These are phyloP conservation scores for Brotula barbata DNA, from an alignment of 2,797 vertebrate species.

Conservation along the genomic window DNA sequence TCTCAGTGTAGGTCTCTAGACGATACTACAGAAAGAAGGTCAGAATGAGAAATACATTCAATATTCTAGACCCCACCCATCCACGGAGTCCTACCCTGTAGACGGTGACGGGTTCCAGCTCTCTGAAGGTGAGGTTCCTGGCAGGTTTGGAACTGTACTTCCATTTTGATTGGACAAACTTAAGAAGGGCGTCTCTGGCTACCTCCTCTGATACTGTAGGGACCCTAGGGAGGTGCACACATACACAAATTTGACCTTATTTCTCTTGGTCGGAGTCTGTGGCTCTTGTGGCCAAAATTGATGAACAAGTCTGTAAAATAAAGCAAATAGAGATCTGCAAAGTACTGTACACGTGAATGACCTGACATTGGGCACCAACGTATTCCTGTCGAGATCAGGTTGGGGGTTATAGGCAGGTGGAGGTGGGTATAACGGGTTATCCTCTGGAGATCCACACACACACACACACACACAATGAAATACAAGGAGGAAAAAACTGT, in stretches of 20 bases:
- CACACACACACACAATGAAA: not conserved
- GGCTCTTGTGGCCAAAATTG: too few relatives aligned
- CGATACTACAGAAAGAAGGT: slow-evolving; percentile 76
- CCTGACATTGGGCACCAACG: slow-evolving; percentile 74
- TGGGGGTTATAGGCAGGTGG: slow-evolving; percentile 71
- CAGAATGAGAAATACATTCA: not conserved
- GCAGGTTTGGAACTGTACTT: slow-evolving; percentile 81
- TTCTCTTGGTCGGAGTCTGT: too few relatives aligned
- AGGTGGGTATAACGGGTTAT: slow-evolving; percentile 65
- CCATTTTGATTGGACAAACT: slow-evolving; percentile 82
- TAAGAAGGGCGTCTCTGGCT: slow-evolving; percentile 82
- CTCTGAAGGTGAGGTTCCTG: slow-evolving; percentile 77
- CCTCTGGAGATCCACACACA: slow-evolving; percentile 28
- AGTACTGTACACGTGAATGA: slow-evolving; percentile 29
- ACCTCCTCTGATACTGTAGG: slow-evolving; percentile 80
- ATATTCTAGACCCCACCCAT: not conserved
- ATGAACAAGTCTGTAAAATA: too few relatives aligned
- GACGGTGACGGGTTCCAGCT: slow-evolving; percentile 74
- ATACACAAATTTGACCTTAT: not conserved
- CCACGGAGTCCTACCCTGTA: slow-evolving; percentile 76
- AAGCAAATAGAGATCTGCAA: not conserved
- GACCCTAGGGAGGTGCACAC: slow-evolving; percentile 58
- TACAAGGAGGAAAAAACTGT: too few relatives aligned
- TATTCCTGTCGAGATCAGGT: slow-evolving; percentile 73
- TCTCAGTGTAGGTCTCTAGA: slow-evolving; percentile 85